Conservation (phyloP, 2,797 vertebrate genomes). For the Hypotaenidia philippensis region DNA sequence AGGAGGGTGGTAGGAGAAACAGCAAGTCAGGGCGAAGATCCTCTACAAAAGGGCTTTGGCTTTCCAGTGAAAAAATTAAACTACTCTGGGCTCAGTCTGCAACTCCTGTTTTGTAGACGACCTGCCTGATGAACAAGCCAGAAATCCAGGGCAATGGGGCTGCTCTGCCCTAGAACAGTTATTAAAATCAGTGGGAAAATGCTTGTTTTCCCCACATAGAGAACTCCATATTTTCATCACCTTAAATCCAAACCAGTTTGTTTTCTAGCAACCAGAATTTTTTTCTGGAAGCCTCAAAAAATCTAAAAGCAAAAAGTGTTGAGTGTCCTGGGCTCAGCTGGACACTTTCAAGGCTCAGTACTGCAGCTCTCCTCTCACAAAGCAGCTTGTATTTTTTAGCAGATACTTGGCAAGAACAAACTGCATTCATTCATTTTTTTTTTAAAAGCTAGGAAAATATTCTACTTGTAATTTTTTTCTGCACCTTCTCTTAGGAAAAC, state of each 20-base stretch:
- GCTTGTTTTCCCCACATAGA: background rate
- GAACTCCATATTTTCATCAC: background rate
- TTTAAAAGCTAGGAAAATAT: background rate
- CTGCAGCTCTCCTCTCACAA: background rate
- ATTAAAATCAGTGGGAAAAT: background rate
- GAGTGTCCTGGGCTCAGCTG: background rate
- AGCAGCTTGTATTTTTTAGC: background rate
- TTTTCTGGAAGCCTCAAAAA: background rate
- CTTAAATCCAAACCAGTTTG: background rate
- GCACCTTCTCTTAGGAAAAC: background rate
- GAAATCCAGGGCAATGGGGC: background rate
- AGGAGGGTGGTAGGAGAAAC: constrained; percentile 44
- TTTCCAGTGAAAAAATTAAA: background rate
- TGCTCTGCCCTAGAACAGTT: background rate
- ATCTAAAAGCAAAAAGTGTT: background rate
- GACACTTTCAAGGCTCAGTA: background rate
- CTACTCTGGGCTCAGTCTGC: background rate
- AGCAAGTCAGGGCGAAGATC: constrained; percentile 53
- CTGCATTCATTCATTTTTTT: too few relatives aligned
- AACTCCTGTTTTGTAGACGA: background rate
- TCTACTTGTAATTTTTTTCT: background rate
- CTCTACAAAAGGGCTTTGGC: background rate
- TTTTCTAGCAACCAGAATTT: background rate
- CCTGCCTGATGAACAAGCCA: background rate
- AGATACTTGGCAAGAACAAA: background rate